A percentile compares a stretch with the other conserved stretches of the same genome.
Conservation (phyloP, 2,797 vertebrate genomes). For the Huso huso region DNA sequence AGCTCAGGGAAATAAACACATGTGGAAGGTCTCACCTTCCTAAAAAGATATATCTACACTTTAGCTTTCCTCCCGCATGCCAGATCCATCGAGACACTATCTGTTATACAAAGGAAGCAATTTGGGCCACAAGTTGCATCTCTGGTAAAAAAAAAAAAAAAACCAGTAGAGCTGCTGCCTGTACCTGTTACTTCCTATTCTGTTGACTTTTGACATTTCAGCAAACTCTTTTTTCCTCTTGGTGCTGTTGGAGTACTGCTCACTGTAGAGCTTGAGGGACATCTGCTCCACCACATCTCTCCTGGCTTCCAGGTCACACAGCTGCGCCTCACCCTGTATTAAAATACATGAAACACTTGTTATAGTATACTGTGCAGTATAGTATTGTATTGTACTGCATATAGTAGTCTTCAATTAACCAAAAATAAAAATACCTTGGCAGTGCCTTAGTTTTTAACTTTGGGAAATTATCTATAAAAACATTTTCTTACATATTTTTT, state of each 20-base stretch:
- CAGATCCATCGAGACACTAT: too few relatives aligned
- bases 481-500: too few relatives aligned
- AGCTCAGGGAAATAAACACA: too few relatives aligned
- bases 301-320: slow-evolving; percentile 72
- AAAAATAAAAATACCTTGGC: too few relatives aligned
- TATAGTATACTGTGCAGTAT: too few relatives aligned
- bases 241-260: slow-evolving; percentile 63
- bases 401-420: too few relatives aligned
- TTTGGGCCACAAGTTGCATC: background rate
- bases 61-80: too few relatives aligned
- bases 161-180: slow-evolving; percentile 37
- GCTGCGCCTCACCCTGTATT: slow-evolving; percentile 66
- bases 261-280: slow-evolving; percentile 75
- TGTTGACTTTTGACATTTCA: slow-evolving; percentile 69
- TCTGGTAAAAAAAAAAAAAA: background rate
- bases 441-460: too few relatives aligned
- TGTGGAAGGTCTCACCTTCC: too few relatives aligned
- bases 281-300: slow-evolving; percentile 84
- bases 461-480: too few relatives aligned
- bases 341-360: slow-evolving; percentile 33
- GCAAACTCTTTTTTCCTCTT: slow-evolving; percentile 64
- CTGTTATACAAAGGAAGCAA: background rate
- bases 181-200: slow-evolving; percentile 76
- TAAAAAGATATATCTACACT: too few relatives aligned
- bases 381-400: too few relatives aligned